A percentile compares a stretch with the other conserved stretches of the same genome.
Conservation (phyloP, 2,797 vertebrate species). For the Pogonophryne albipinna region DNA sequence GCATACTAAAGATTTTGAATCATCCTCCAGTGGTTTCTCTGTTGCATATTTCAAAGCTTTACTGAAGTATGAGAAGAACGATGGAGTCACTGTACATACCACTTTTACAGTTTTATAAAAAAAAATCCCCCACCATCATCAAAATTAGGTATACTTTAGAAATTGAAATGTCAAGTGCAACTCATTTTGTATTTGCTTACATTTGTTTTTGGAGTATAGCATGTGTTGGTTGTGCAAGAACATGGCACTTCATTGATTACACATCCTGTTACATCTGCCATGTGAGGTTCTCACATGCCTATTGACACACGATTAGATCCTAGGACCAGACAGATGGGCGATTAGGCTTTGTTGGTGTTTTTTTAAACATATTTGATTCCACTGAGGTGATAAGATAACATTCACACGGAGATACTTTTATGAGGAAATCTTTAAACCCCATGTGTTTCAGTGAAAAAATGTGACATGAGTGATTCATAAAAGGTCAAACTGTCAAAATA, state of each 20-base stretch:
- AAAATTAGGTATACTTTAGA: neutral
- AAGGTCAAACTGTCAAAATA: neutral
- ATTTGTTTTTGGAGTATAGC: neutral
- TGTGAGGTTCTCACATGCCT: neutral
- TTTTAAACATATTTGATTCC: neutral
- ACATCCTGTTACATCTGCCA: neutral
- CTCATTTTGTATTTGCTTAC: neutral
- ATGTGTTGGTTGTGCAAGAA: neutral
- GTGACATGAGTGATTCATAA: too few relatives aligned
- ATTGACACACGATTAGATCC: neutral
- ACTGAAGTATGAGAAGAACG: slow-evolving; percentile 12
- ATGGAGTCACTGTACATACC: slow-evolving; percentile 10
- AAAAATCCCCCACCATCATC: neutral
- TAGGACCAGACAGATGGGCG: neutral
- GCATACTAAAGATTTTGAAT: slow-evolving; percentile 62
- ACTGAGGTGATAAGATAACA: neutral
- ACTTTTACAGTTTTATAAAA: slow-evolving; percentile 18
- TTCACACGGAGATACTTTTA: too few relatives aligned
- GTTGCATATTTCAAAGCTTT: slow-evolving; percentile 27
- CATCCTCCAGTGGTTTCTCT: slow-evolving; percentile 43
- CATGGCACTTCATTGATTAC: neutral
- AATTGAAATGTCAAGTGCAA: neutral
- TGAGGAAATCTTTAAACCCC: too few relatives aligned
- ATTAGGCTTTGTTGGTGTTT: neutral
- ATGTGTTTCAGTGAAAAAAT: too few relatives aligned